Evolutionary conservation across 2,888 invertebrate species (phyloP), one percentile per base, ranked within the genome.

Genomic region (Oscheius sp.): DNA sequence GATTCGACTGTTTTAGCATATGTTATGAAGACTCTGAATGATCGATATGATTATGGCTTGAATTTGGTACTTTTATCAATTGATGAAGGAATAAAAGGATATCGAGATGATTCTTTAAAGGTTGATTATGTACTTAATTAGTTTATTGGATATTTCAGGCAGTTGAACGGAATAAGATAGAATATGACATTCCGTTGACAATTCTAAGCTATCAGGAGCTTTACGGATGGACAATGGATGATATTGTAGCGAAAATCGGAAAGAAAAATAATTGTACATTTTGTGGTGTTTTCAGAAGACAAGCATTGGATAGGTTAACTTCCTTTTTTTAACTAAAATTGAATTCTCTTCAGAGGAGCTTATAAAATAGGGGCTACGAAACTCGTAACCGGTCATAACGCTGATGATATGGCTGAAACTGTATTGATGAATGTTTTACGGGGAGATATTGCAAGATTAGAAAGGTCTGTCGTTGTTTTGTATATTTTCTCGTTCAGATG

Each of bases 141-240:
- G 12, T 20, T 24, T 41, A 17, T 17, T 45, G 3, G 3, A 30
- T 9, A 2, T 57, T 72, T 47, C 32, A 74, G 67, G 77, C 80
- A 8, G 98, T 98, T 0, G 94, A 95, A 86, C 91, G 92, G 86
- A 98, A 98, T 86, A 90, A 93, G 67, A 91, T 93, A 81, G 95
- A 97, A 87, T 98, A 97, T 89, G 91, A 91, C 81, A 91, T 99
- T 89, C 92, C 94, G 0, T 88, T 99, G 44, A 95, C 93, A 89
- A 94, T 98, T 71, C 89, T 97, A 6, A 96, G 96, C 0, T 98
- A 98, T 86, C 92, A 95, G 81, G 88, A 89, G 88, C 89, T 98
- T 3, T 98, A 97, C 89, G 96, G 72, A 28, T 99, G 98, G 98
- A 96, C 97, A 2, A 96, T 96, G 95, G 98, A 99, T 89, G 92